A percentile compares a stretch with the other conserved stretches of the same genome.
These are phyloP conservation scores for Drosophila hydei DNA, from an alignment of 1,140 invertebrate species.

Conservation along the genomic window DNA sequence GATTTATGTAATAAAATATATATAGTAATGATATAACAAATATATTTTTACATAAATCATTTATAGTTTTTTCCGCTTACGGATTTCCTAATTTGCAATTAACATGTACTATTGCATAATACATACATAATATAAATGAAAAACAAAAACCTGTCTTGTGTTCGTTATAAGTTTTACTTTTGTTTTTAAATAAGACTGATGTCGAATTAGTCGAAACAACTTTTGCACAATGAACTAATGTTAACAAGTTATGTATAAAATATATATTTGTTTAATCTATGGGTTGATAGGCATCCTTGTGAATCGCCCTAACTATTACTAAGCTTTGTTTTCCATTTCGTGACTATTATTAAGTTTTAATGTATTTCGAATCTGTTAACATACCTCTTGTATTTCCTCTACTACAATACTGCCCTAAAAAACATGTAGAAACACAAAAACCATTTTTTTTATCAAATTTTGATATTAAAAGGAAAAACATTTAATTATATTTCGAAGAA, in stretches of 20 bases:
- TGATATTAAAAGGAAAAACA: neutral
- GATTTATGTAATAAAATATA: conserved; percentile 17
- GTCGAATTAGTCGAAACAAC: conserved; percentile 44
- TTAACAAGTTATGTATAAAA: conserved; percentile 4
- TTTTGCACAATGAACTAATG: conserved; percentile 10
- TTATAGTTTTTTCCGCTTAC: conserved; percentile 6
- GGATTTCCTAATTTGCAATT: conserved; percentile 21
- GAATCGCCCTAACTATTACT: no score
- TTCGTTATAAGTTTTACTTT: conserved; percentile 17
- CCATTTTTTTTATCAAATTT: conserved; percentile 15
- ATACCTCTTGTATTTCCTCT: neutral
- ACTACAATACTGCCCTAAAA: conserved; percentile 25
- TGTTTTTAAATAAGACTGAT: conserved; percentile 33
- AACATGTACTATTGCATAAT: conserved; percentile 13
- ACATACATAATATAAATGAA: no score
- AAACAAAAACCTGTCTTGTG: conserved; percentile 18
- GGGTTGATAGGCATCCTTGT: conserved; percentile 25
- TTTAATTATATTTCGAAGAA: conserved; percentile 14
- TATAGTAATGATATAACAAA: conserved; percentile 9
- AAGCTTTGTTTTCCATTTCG: no score
- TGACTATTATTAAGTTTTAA: neutral
- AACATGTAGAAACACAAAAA: neutral
- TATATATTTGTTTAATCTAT: conserved; percentile 11
- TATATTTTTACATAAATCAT: conserved; percentile 39
- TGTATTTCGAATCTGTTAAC: conserved; percentile 5